These are phyloP conservation scores for Nestor notabilis DNA, from an alignment of 2,113 vertebrate genomes.

Conservation along the genomic window DNA sequence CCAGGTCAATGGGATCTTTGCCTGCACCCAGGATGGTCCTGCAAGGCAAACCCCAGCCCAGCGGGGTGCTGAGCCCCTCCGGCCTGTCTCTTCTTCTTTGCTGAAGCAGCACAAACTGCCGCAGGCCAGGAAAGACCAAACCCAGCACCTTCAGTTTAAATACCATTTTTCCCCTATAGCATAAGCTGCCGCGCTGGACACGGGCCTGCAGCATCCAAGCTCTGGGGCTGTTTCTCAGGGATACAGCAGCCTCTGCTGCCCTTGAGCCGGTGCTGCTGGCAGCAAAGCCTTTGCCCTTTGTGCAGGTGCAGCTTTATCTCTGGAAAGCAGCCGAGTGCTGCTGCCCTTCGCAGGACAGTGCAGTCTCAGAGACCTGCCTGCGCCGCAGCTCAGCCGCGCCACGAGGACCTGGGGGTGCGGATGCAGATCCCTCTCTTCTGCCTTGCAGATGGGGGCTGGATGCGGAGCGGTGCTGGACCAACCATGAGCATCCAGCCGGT, in stretches of 20 bases:
- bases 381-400: accelerated
- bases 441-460: background rate
- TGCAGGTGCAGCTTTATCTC: background rate
- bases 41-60: accelerated
- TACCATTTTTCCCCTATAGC: accelerated
- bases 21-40: background rate
- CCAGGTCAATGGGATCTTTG: accelerated
- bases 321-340: background rate
- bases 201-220: background rate
- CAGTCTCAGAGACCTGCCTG: accelerated
- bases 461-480: accelerated
- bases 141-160: background rate
- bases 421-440: background rate
- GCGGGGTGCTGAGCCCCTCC: background rate
- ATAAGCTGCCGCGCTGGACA: accelerated
- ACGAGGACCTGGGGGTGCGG: background rate
- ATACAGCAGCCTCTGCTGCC: background rate
- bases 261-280: background rate
- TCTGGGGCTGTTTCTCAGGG: background rate
- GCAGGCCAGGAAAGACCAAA: background rate
- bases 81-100: accelerated
- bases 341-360: background rate
- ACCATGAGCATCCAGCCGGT: accelerated
- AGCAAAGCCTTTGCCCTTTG: background rate
- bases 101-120: background rate